Percentiles rank a stretch among this genome's conserved stretches.
phyloP scores from a whole-genome alignment of 2,113 vertebrate genomes.

The Mirza zaza region DNA sequence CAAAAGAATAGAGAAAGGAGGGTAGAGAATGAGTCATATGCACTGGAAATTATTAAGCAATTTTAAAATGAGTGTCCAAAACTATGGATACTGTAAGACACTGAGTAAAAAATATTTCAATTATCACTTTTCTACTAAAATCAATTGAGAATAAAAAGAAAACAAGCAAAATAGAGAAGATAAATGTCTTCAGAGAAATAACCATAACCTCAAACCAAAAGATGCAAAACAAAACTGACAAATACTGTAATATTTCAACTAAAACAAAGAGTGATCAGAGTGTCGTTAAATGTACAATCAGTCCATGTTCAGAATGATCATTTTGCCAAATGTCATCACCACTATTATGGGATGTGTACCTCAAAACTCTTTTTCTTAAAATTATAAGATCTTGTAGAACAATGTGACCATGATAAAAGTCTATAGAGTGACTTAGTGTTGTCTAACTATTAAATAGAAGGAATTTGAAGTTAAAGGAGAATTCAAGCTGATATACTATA shows the following conservation, averaged over 20 bases:
- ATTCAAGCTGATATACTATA: not conserved
- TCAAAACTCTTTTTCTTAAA: not conserved
- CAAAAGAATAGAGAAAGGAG: not conserved
- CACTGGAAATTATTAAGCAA: not conserved
- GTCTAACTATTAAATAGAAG: not conserved
- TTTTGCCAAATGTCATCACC: not conserved
- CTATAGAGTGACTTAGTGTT: not conserved
- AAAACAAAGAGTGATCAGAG: not conserved
- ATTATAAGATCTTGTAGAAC: not conserved
- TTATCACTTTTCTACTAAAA: not conserved
- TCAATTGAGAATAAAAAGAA: not conserved
- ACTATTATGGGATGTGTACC: accelerated
- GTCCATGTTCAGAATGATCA: not conserved
- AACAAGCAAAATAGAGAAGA: not conserved
- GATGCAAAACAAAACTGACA: not conserved
- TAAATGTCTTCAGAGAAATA: not conserved
- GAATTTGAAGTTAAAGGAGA: not conserved
- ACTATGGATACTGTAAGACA: not conserved
- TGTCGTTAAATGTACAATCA: not conserved
- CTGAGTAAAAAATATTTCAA: not conserved
- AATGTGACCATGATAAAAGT: not conserved
- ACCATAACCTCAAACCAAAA: not conserved
- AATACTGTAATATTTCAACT: not conserved
- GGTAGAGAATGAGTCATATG: not conserved
- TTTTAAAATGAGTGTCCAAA: not conserved